Evolutionary conservation across 2,113 vertebrate genomes (phyloP).

Genomic region (Plestiodon gilberti): DNA sequence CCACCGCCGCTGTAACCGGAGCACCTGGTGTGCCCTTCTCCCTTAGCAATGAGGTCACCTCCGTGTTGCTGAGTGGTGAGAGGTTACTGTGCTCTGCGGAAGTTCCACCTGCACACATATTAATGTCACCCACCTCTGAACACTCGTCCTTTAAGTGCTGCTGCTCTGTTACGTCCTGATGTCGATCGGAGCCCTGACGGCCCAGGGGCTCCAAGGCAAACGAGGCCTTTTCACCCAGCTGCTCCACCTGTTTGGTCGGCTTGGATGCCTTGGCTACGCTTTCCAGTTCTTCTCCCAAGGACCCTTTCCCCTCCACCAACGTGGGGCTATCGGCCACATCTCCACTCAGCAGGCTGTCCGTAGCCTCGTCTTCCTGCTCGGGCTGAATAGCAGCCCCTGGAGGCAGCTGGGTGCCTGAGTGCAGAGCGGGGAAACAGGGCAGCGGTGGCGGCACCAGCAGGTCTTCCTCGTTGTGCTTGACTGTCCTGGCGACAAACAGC

Average conservation of each 20-base stretch:
- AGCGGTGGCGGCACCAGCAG: too few species aligned
- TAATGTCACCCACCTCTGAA: not conserved
- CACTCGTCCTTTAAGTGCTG: slow-evolving; percentile 34
- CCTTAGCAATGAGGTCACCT: slow-evolving; percentile 32
- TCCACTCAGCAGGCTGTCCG: not conserved
- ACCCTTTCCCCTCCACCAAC: not conserved
- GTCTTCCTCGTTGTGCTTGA: slow-evolving; percentile 68
- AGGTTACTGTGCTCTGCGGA: slow-evolving; percentile 51
- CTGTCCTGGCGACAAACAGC: slow-evolving; percentile 68
- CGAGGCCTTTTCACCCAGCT: not conserved
- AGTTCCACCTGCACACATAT: slow-evolving; percentile 51
- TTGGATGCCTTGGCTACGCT: not conserved
- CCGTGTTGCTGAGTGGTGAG: slow-evolving; percentile 24
- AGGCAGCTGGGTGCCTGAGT: slow-evolving; percentile 31
- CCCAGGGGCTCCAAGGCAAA: not conserved
- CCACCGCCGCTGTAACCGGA: slow-evolving; percentile 32
- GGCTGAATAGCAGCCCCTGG: not conserved
- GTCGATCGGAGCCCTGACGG: not conserved
- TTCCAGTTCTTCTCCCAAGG: fast-evolving
- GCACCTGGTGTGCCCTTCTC: slow-evolving; percentile 48
- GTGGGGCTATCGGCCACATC: not conserved
- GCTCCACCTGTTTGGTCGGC: slow-evolving; percentile 33
- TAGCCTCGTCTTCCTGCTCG: not conserved
- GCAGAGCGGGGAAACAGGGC: slow-evolving; percentile 42
- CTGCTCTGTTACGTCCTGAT: not conserved